phyloP scores from a whole-genome alignment of 2,888 invertebrate species.

The Rapana venosa region DNA sequence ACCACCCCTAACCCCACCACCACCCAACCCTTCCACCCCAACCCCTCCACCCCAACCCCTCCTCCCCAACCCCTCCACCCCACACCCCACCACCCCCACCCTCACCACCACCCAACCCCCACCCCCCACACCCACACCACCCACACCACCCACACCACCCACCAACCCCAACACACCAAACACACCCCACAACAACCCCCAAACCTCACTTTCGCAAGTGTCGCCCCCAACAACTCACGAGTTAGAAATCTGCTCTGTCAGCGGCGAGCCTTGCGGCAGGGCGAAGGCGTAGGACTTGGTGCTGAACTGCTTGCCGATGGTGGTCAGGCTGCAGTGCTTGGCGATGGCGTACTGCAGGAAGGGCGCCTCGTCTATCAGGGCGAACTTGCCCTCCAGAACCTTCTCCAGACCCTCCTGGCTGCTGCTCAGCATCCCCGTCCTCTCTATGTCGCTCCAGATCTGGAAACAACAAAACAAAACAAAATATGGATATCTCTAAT shows the following conservation, averaged over 20 bases:
- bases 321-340: conserved; percentile 58
- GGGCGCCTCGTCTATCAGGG: conserved; percentile 63
- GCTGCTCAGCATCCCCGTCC: conserved; percentile 86
- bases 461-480: background rate
- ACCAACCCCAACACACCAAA: no score
- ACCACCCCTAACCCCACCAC: no score
- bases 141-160: no score
- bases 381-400: conserved; percentile 77
- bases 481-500: no score
- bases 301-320: conserved; percentile 65
- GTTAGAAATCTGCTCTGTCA: conserved; percentile 53
- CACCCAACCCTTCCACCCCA: no score
- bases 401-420: conserved; percentile 87
- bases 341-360: conserved; percentile 62
- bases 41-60: no score
- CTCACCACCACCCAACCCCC: background rate
- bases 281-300: conserved; percentile 65
- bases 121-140: background rate
- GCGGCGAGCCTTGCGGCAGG: conserved; percentile 58
- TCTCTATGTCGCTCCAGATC: conserved; percentile 90
- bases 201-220: background rate
- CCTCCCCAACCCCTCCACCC: no score
- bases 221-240: conserved; percentile 47
- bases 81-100: background rate
- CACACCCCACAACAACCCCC: no score